These are phyloP conservation scores for Mimas tiliae DNA, from an alignment of 2,888 invertebrate species.

Conservation along the genomic window DNA sequence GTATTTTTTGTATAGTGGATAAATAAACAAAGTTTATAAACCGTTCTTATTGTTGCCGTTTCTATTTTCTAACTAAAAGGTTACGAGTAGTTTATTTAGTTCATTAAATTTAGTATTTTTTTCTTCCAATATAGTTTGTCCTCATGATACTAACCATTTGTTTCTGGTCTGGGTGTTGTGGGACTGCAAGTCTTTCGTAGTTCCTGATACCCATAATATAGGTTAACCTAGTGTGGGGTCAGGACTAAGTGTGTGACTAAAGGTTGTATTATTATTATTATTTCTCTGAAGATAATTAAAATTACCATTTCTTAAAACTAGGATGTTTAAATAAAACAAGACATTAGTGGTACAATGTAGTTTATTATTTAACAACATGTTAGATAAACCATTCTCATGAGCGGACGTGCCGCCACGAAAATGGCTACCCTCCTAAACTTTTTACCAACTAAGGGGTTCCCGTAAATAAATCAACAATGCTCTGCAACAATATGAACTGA, in stretches of 20 bases:
- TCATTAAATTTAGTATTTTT: too few species aligned
- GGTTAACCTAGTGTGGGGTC: too few species aligned
- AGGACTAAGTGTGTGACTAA: too few species aligned
- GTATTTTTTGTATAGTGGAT: constrained; percentile 43
- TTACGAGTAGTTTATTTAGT: too few species aligned
- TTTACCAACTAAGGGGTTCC: constrained; percentile 81
- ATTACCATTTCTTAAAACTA: background rate
- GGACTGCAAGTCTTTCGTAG: too few species aligned
- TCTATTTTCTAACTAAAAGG: too few species aligned
- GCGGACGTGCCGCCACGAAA: constrained; percentile 73
- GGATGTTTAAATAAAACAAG: constrained; percentile 54
- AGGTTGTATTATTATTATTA: too few species aligned
- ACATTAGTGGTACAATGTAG: constrained; percentile 88
- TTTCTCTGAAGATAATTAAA: too few species aligned
- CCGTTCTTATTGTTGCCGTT: background rate
- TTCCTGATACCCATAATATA: too few species aligned
- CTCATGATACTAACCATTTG: too few species aligned
- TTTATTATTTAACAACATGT: constrained; percentile 87
- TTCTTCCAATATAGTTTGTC: too few species aligned
- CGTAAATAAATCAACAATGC: constrained; percentile 76
- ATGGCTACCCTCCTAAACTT: constrained; percentile 82
- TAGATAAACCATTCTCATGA: constrained; percentile 82
- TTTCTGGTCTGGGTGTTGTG: too few species aligned
- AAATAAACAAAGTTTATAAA: constrained; percentile 26
- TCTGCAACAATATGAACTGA: constrained; percentile 62